Percentiles rank a stretch among this genome's conserved stretches.
These are phyloP conservation scores for Gambelia wislizenii DNA, from an alignment of 2,797 vertebrate genomes.

Conservation along the genomic window DNA sequence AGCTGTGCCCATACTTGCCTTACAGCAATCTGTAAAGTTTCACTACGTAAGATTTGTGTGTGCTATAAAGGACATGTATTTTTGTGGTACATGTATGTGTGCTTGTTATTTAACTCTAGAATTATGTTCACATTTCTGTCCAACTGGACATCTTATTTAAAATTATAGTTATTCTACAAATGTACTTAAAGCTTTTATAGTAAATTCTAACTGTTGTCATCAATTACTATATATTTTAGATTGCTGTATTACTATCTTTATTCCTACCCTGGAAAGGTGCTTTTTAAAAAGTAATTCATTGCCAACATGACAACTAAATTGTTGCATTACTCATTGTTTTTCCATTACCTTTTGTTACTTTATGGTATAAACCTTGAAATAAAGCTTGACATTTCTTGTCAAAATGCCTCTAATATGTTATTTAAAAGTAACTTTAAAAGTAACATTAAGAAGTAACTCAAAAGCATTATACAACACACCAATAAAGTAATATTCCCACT, in stretches of 20 bases:
- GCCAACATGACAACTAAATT: no score
- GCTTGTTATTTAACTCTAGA: slow-evolving; percentile 51
- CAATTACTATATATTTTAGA: neutral
- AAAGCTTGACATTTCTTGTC: no score
- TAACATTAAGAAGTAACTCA: no score
- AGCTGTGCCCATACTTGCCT: neutral
- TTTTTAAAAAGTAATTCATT: no score
- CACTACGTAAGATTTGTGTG: neutral
- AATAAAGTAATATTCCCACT: no score
- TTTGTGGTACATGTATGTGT: neutral
- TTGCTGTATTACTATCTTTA: slow-evolving; percentile 6
- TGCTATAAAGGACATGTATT: neutral
- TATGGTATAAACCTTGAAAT: no score
- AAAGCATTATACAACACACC: no score
- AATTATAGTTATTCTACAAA: slow-evolving; percentile 29
- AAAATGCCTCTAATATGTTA: no score
- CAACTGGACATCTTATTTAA: slow-evolving; percentile 41
- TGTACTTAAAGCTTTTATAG: slow-evolving; percentile 3
- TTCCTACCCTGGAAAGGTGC: no score
- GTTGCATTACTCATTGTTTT: no score
- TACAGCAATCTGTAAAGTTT: neutral
- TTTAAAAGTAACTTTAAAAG: no score
- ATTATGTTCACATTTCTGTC: slow-evolving; percentile 22
- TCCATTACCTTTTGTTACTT: no score
- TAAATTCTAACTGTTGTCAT: slow-evolving; percentile 26